Conservation (phyloP, 1,140 invertebrate genomes). For the Cheumatopsyche charites region DNA sequence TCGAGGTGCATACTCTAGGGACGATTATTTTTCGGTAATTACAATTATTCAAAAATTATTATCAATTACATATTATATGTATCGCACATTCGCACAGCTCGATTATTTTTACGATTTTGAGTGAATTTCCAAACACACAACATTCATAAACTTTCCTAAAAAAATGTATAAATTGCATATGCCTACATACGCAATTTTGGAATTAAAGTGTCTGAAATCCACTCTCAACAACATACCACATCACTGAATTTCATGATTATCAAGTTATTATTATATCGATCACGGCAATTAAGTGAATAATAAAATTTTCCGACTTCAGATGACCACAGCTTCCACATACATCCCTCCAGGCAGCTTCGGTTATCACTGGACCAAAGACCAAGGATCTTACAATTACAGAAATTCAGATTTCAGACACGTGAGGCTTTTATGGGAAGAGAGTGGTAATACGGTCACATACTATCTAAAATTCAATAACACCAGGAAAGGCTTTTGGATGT, state of each 20-base stretch:
- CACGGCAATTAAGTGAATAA: too few species aligned
- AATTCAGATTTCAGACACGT: constrained; percentile 45
- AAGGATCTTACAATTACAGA: too few species aligned
- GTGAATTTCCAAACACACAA: neutral
- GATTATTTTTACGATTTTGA: neutral
- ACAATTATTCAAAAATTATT: constrained; percentile 38
- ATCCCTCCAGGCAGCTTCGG: constrained; percentile 39
- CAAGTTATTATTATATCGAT: too few species aligned
- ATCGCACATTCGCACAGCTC: neutral
- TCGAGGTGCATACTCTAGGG: constrained; percentile 22
- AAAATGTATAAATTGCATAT: neutral
- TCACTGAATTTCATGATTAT: too few species aligned
- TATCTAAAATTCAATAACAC: constrained; percentile 59
- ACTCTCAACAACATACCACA: too few species aligned
- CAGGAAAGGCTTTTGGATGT: constrained; percentile 63
- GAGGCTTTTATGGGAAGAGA: constrained; percentile 62
- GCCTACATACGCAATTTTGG: too few species aligned
- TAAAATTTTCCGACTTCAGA: neutral
- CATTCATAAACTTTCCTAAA: neutral
- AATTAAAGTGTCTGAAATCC: too few species aligned
- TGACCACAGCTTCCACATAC: constrained; percentile 28
- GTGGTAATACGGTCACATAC: constrained; percentile 60
- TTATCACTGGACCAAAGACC: constrained; percentile 37
- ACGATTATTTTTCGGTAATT: constrained; percentile 42
- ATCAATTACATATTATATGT: neutral